phyloP scores from a whole-genome alignment of 2,888 invertebrate genomes.

The Harpalus rufipes region DNA sequence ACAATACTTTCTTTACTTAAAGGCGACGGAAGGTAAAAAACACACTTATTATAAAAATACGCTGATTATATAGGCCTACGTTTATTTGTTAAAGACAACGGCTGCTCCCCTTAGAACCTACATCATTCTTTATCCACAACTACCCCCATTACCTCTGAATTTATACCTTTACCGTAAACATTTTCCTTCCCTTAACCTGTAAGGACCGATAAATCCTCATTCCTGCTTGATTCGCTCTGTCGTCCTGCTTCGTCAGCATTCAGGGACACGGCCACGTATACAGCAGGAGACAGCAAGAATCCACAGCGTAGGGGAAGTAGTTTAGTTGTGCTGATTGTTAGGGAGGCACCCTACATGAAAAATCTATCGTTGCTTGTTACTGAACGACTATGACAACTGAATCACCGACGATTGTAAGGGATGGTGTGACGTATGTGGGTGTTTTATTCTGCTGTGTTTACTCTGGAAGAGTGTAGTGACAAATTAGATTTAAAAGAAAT shows the following conservation, averaged over 20 bases:
- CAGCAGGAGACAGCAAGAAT: not conserved
- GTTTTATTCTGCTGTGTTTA: not conserved
- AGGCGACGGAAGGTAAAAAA: too few relatives aligned
- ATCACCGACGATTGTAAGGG: not conserved
- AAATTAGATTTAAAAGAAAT: not conserved
- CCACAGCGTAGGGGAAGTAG: not conserved
- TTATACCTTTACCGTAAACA: not conserved
- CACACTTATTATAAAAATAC: too few relatives aligned
- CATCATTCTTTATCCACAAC: too few relatives aligned
- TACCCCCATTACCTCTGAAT: not conserved
- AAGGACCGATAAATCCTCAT: not conserved
- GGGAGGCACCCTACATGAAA: constrained; percentile 2
- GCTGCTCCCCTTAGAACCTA: too few relatives aligned
- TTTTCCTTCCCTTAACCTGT: not conserved
- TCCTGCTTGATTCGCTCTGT: not conserved
- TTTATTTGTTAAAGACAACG: too few relatives aligned
- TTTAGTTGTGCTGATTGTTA: constrained; percentile 14
- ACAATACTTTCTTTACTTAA: too few relatives aligned
- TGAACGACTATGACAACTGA: constrained; percentile 6
- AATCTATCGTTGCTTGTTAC: not conserved
- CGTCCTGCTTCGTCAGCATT: not conserved
- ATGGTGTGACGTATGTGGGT: not conserved
- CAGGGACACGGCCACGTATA: not conserved
- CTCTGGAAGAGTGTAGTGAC: not conserved
- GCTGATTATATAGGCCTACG: too few relatives aligned